Percentiles rank a stretch among this genome's conserved stretches.
phyloP scores from a whole-genome alignment of 2,797 vertebrate species.

The Pangasius mekongensis region DNA sequence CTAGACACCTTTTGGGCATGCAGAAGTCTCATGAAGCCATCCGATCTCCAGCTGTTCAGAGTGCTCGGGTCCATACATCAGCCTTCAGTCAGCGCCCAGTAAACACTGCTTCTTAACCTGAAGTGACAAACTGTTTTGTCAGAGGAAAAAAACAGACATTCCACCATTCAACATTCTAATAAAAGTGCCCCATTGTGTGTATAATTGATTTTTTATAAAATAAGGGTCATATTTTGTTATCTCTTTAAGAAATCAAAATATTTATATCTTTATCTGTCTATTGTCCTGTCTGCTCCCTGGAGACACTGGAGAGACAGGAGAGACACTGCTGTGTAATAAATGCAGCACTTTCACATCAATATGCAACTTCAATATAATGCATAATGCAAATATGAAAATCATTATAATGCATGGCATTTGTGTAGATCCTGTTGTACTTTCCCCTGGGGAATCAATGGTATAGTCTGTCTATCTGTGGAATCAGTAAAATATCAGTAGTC shows the following conservation, averaged over 20 bases:
- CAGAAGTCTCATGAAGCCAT: background rate
- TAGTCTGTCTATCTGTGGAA: background rate
- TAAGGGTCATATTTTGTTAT: too few species aligned
- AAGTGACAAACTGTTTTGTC: background rate
- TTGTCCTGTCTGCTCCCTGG: background rate
- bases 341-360: background rate
- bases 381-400: background rate
- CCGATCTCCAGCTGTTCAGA: background rate
- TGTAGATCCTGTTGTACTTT: background rate
- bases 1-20: background rate
- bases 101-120: background rate
- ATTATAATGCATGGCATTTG: background rate
- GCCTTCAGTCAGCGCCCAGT: background rate
- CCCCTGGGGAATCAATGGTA: too few species aligned
- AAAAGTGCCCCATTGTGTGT: background rate
- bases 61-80: background rate
- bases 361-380: background rate
- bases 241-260: background rate
- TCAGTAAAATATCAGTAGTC: too few species aligned
- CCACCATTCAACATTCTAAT: background rate
- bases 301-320: too few species aligned
- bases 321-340: background rate
- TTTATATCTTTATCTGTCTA: background rate
- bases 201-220: background rate
- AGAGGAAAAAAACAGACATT: background rate